These are phyloP conservation scores for Microplitis deprimator DNA, from an alignment of 2,888 invertebrate genomes.

Conservation along the genomic window DNA sequence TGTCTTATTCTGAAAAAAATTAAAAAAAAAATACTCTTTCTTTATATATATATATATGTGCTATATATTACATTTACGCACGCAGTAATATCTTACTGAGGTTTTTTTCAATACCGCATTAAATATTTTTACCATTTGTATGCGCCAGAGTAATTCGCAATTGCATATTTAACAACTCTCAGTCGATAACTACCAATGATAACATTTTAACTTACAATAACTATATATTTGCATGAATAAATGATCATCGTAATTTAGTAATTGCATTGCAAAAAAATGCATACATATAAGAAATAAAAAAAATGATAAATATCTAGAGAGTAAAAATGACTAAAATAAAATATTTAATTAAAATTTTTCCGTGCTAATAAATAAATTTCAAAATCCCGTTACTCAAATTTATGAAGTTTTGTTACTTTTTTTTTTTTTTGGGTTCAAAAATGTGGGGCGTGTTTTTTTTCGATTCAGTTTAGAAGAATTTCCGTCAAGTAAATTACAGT, in stretches of 20 bases:
- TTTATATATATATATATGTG: no score
- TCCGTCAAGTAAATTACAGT: conserved; percentile 20
- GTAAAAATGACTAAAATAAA: background rate
- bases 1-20: no score
- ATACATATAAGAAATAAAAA: background rate
- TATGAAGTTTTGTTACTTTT: background rate
- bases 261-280: no score
- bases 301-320: background rate
- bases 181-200: background rate
- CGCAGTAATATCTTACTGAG: background rate
- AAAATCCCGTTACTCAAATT: background rate
- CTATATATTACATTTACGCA: background rate
- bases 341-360: background rate
- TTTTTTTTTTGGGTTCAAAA: background rate
- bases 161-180: background rate
- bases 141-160: background rate
- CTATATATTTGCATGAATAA: background rate
- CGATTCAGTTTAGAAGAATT: conserved; percentile 7
- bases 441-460: conserved; percentile 6
- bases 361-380: background rate
- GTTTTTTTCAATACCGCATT: background rate
- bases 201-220: background rate
- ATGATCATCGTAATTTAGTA: background rate
- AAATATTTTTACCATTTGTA: conserved; percentile 10
- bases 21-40: no score